Evolutionary conservation across 1,140 invertebrate species (phyloP), one percentile per base, ranked within the genome.

Genomic region (Lasioglossum baleicum): DNA sequence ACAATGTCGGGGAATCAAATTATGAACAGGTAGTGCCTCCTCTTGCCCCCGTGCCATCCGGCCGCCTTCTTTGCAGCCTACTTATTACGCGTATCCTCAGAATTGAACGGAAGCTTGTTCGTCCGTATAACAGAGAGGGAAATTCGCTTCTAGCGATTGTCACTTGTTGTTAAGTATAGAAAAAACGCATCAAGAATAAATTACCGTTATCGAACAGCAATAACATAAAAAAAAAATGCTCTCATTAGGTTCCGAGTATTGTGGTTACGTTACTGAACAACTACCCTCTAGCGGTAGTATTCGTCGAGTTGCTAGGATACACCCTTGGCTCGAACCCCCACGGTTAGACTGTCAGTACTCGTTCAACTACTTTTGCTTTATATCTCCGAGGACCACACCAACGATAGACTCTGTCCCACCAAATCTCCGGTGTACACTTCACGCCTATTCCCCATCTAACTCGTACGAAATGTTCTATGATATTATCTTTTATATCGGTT

Each of bases 281-380:
- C 84, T 76, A 88, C 87, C 86, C 88, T 83, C 82, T 65, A 86
- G 87, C 84, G 78, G 77, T 67, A 64, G 31, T 40, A 31, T 90
- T 89, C 83, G 78, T 67, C 85, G 88, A 84, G 90, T 90, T 90
- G 90, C 90, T 90, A 90, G 90, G 90, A 89, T 88, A 90, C 90
- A 90, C 90, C 90, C 90, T 81, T 84, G 73, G 82, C 70, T 87
- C 83, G 75, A 85, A 87, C 82, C 81, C 80, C 79, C 76, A 79
- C 76, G 51, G 53, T 79, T 79, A 15, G 40, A 58, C 75, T 83
- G 80, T 76, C 79, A 53, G 64, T 68, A 69, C 75, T 66, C 72
- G 82, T 73, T 75, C 42, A 74, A 31, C 75, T 83, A 63, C 80
- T 73, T 83, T 53, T 71, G 48, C 75, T 56, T 40, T 10, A 51